These are phyloP conservation scores for Argentina silus DNA, from an alignment of 2,797 vertebrate genomes.

Conservation along the genomic window DNA sequence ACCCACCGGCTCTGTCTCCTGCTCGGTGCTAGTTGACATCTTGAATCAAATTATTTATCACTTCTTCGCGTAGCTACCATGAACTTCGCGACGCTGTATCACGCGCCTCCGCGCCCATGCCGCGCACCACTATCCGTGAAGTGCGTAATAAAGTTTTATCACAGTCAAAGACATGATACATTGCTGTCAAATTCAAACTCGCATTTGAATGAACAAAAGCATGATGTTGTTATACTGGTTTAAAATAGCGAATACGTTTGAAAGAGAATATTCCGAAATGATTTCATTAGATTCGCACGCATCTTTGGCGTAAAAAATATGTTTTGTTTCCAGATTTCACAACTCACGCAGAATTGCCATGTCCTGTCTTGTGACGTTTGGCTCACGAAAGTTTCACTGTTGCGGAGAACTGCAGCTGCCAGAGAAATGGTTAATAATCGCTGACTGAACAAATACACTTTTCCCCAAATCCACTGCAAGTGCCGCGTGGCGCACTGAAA, in stretches of 20 bases:
- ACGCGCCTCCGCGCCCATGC: not conserved
- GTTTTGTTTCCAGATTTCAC: not conserved
- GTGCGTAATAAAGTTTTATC: constrained; percentile 1
- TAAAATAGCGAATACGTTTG: not conserved
- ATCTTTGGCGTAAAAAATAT: too few relatives aligned
- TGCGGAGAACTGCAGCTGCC: not conserved
- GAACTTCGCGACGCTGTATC: not conserved
- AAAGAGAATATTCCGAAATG: not conserved
- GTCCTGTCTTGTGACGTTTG: not conserved
- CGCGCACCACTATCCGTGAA: not conserved
- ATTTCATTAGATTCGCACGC: not conserved
- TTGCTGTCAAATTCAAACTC: not conserved
- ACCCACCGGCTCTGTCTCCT: not conserved
- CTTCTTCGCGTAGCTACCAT: not conserved
- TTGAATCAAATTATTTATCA: not conserved
- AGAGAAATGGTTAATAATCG: constrained; percentile 54
- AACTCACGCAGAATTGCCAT: not conserved
- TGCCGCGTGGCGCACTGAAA: not conserved
- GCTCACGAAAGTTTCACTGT: constrained; percentile 3
- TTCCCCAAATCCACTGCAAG: constrained; percentile 15
- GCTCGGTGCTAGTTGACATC: constrained; percentile 24
- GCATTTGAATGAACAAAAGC: not conserved
- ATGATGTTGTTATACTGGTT: not conserved
- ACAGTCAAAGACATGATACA: not conserved
- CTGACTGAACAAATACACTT: constrained; percentile 54